A percentile compares a stretch with the other conserved stretches of the same genome.
Evolutionary conservation across 2,888 invertebrate genomes (phyloP).

Genomic region (Augiades crinisus): DNA sequence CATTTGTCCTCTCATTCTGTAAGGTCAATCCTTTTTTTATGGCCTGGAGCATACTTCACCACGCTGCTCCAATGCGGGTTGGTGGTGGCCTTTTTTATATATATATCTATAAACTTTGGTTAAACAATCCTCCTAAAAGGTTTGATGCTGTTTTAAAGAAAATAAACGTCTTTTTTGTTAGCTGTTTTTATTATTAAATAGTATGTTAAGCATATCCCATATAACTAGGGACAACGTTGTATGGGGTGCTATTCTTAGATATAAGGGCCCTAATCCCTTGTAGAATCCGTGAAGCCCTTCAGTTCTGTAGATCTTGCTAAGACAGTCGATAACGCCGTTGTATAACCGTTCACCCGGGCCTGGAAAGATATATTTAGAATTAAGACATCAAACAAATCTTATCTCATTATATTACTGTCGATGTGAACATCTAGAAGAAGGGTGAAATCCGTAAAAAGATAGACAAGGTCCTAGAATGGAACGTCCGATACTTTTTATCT

Average conservation of each 20-base stretch:
- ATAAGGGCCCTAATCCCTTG: slow-evolving; percentile 89
- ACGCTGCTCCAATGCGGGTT: no score
- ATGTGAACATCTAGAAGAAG: no score
- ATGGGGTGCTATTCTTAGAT: slow-evolving; percentile 89
- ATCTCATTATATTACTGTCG: no score
- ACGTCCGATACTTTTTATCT: no score
- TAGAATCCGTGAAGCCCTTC: slow-evolving; percentile 91
- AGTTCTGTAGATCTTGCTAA: slow-evolving; percentile 86
- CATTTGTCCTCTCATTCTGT: slow-evolving; percentile 38
- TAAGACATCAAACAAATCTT: not conserved
- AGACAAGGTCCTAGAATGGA: no score
- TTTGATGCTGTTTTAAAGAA: not conserved
- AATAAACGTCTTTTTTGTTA: slow-evolving; percentile 31
- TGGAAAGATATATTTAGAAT: slow-evolving; percentile 44
- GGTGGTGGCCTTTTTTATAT: not conserved
- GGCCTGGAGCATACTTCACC: no score
- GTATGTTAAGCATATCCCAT: slow-evolving; percentile 83
- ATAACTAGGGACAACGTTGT: slow-evolving; percentile 89
- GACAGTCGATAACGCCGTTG: slow-evolving; percentile 87
- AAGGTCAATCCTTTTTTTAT: no score
- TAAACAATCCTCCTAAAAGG: no score
- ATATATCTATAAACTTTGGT: no score
- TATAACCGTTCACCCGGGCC: slow-evolving; percentile 86
- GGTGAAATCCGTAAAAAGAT: no score
- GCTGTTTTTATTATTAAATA: slow-evolving; percentile 54